Conservation (phyloP, 2,113 vertebrate species). For the Gasterosteus nipponicus region DNA sequence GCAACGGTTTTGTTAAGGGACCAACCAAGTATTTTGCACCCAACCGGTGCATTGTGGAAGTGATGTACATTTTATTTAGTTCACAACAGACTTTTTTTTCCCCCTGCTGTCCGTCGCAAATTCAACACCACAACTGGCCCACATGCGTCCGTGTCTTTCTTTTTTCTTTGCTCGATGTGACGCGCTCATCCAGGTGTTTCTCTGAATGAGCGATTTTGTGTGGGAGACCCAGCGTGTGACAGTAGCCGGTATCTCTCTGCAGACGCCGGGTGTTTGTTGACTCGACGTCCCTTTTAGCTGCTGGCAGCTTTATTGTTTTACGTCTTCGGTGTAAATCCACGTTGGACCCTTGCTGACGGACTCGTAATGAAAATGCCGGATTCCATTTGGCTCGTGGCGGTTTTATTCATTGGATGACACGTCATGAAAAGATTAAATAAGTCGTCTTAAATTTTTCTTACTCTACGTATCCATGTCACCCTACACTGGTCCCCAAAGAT, state of each 20-base stretch:
- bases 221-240: slow-evolving; percentile 1
- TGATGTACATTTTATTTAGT: not conserved
- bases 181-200: not conserved
- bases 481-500: not conserved
- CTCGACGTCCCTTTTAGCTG: slow-evolving; percentile 22
- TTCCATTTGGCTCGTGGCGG: slow-evolving; percentile 16
- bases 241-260: slow-evolving; percentile 8
- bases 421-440: slow-evolving; percentile 11
- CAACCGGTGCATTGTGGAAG: not conserved
- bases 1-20: not conserved
- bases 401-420: slow-evolving; percentile 24
- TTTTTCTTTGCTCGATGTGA: not conserved
- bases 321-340: slow-evolving; percentile 24
- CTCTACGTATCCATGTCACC: not conserved
- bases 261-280: slow-evolving; percentile 27
- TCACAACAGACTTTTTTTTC: not conserved
- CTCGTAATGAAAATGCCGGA: slow-evolving; percentile 32
- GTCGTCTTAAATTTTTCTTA: not conserved
- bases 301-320: slow-evolving; percentile 45
- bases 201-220: slow-evolving; percentile 2
- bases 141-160: not conserved
- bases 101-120: not conserved
- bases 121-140: not conserved
- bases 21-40: no score
- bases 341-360: slow-evolving; percentile 34